Evolutionary conservation across 2,888 invertebrate species (phyloP).

Genomic region (Macropis europaea): DNA sequence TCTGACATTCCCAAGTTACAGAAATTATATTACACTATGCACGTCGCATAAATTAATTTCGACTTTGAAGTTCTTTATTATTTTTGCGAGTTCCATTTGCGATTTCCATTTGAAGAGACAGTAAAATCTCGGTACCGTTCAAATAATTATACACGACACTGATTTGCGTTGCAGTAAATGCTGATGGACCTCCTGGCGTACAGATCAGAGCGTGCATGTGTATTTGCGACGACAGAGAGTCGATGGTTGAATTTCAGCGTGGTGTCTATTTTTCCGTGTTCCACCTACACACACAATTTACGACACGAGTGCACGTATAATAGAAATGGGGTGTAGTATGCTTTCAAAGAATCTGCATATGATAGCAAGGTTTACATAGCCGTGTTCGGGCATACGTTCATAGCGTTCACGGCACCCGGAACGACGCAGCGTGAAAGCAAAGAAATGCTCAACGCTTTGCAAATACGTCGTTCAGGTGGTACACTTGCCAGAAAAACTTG

Average conservation of each 20-base stretch:
- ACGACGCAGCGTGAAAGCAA: background rate
- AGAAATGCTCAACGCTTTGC: conserved; percentile 8
- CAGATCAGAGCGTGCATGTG: background rate
- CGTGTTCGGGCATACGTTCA: conserved; percentile 8
- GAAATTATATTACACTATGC: no score
- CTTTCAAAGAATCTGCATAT: conserved; percentile 42
- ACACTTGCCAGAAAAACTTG: background rate
- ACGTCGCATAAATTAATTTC: no score
- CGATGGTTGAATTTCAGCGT: background rate
- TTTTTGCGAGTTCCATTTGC: no score
- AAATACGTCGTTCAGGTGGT: conserved; percentile 16
- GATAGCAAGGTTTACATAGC: conserved; percentile 21
- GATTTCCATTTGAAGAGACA: no score
- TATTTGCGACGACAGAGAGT: background rate
- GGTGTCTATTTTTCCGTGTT: background rate
- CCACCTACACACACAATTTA: conserved; percentile 12
- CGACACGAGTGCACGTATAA: conserved; percentile 6
- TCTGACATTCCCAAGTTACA: no score
- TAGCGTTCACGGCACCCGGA: background rate
- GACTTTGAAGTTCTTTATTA: no score
- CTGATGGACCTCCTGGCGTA: background rate
- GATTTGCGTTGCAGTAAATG: no score
- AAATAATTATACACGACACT: no score
- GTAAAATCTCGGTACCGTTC: no score
- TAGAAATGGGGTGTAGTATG: conserved; percentile 25